Evolutionary conservation across 2,888 invertebrate genomes (phyloP), one percentile per base, ranked within the genome.

Genomic region (Microplitis manilae): DNA sequence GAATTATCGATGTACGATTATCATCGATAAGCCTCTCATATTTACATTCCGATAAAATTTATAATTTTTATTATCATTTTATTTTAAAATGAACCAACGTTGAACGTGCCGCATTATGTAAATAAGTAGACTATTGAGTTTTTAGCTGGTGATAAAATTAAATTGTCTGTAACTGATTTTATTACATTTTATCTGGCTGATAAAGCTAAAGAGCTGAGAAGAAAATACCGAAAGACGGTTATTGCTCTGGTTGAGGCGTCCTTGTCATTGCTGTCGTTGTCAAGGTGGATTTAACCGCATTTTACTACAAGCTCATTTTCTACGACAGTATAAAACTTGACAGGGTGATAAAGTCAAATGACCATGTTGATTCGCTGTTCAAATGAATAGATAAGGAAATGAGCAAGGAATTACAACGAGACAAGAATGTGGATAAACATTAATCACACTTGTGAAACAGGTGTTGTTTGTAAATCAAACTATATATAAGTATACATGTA

Each of bases 151-250:
- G 72, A 59, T 41, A 67, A 75, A 78, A 79, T 80, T 77, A 79
- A 80, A 80, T 80, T 80, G 75, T 80, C 80, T 78, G 80, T 79
- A 76, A 77, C 78, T 72, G 79, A 79, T 78, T 78, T 75, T 75
- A 80, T 80, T 79, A 77, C 80, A 77, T 77, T 75, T 77, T 75
- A 75, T 77, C 73, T 68, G 72, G 73, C 68, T 73, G 78, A 77
- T 77, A 77, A 79, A 77, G 68, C 50, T 69, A 70, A 75, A 68
- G 75, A 74, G 30, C 20, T 9, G 50, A 68, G 40, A 65, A 62
- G 15, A 67, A 67, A 73, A 64, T 68, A 40, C 41, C 59, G 61
- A 13, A 40, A 40, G 50, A 50, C 13, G 30, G 60, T 38, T 60
- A 59, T 20, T 30, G 39, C 60, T 13, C 50, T 68, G 64, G 40